These are phyloP conservation scores for Formica exsecta DNA, from an alignment of 1,140 invertebrate genomes.

Conservation along the genomic window DNA sequence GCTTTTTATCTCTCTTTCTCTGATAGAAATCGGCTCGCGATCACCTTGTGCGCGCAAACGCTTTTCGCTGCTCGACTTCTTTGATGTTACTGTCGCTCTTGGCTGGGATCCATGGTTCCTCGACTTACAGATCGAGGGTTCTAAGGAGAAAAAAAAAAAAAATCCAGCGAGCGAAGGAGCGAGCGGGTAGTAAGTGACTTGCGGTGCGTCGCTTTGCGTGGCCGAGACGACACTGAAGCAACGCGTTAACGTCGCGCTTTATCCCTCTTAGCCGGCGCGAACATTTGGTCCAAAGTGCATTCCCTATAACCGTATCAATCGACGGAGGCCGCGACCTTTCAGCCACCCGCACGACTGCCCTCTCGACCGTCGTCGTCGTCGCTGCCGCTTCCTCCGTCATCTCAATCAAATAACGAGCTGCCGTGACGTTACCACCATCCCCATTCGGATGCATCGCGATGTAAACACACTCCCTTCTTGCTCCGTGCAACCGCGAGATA, in stretches of 20 bases:
- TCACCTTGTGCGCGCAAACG: conserved; percentile 16
- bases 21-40: neutral
- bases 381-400: neutral
- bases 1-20: neutral
- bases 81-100: conserved; percentile 33
- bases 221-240: conserved; percentile 83
- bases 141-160: neutral
- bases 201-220: conserved; percentile 68
- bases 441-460: neutral
- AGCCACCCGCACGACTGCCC: conserved; percentile 51
- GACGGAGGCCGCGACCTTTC: conserved; percentile 83
- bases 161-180: neutral
- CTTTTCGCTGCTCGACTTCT: neutral
- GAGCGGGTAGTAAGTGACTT: neutral
- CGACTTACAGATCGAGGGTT: neutral
- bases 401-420: conserved; percentile 1
- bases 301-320: conserved; percentile 78
- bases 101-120: conserved; percentile 18
- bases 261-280: conserved; percentile 80
- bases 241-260: conserved; percentile 76
- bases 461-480: conserved; percentile 41
- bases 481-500: neutral
- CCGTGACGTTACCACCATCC: neutral
- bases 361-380: conserved; percentile 19
- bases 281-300: conserved; percentile 86